These are phyloP conservation scores for Cottus gobio DNA, from an alignment of 2,113 vertebrate species.

Conservation along the genomic window DNA sequence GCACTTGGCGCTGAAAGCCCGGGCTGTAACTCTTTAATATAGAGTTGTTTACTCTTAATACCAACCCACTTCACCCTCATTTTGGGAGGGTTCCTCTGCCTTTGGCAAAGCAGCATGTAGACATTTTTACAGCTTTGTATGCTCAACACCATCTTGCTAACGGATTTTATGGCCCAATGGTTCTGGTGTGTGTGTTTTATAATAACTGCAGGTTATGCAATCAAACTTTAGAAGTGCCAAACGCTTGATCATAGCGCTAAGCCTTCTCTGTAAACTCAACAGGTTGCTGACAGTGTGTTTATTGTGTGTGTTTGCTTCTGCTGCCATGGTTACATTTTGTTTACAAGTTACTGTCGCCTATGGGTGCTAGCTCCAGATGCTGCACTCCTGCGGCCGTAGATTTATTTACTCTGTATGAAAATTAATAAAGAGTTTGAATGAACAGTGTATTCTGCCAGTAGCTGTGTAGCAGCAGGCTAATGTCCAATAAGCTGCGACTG, in stretches of 20 bases:
- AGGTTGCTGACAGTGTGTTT: conserved; percentile 30
- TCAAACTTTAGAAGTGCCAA: conserved; percentile 32
- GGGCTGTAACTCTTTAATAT: conserved; percentile 77
- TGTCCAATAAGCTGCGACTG: conserved; percentile 18
- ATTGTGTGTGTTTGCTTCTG: background rate
- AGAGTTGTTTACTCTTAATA: conserved; percentile 77
- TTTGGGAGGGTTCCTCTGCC: conserved; percentile 68
- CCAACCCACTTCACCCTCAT: conserved; percentile 65
- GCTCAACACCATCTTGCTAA: conserved; percentile 67
- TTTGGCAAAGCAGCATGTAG: conserved; percentile 62
- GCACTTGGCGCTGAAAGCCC: conserved; percentile 60
- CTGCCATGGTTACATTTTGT: conserved; percentile 4
- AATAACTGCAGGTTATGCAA: conserved; percentile 70
- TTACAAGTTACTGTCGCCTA: background rate
- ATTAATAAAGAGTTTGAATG: background rate
- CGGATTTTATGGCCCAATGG: conserved; percentile 59
- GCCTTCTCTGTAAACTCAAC: conserved; percentile 44
- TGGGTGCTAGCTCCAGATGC: conserved; percentile 15
- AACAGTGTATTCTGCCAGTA: background rate
- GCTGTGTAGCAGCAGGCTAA: conserved; percentile 18
- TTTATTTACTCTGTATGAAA: background rate
- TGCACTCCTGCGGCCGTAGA: background rate
- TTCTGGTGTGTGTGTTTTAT: conserved; percentile 54
- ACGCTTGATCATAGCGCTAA: conserved; percentile 22
- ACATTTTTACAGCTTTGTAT: conserved; percentile 65